phyloP scores from a whole-genome alignment of 2,797 vertebrate genomes.

The Lindbergichthys nudifrons region DNA sequence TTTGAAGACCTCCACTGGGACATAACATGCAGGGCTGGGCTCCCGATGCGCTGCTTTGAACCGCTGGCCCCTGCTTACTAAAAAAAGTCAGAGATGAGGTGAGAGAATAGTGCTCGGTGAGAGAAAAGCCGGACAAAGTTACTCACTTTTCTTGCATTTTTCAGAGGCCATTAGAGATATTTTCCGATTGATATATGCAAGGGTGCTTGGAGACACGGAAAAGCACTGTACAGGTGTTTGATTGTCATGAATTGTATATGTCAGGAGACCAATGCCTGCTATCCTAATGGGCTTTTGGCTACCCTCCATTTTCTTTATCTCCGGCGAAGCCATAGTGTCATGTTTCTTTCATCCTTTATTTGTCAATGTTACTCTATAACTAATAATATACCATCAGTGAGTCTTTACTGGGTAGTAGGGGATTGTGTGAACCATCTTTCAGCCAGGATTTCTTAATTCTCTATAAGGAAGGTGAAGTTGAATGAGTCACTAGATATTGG shows the following conservation, averaged over 20 bases:
- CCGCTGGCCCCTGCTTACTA: slow-evolving; percentile 32
- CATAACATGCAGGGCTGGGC: slow-evolving; percentile 48
- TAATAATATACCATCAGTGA: slow-evolving; percentile 26
- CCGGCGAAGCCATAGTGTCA: not conserved
- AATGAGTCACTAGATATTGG: slow-evolving; percentile 53
- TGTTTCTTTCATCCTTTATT: slow-evolving; percentile 26
- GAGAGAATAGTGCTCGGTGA: slow-evolving; percentile 38
- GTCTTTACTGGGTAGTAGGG: slow-evolving; percentile 14
- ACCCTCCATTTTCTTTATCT: slow-evolving; percentile 16
- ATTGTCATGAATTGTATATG: slow-evolving; percentile 70
- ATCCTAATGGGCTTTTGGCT: slow-evolving; percentile 13
- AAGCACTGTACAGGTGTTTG: slow-evolving; percentile 73
- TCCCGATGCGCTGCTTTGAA: slow-evolving; percentile 46
- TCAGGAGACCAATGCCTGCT: slow-evolving; percentile 30
- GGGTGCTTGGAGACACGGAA: slow-evolving; percentile 55
- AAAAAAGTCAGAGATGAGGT: slow-evolving; percentile 54
- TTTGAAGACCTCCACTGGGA: slow-evolving; percentile 71
- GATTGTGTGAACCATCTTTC: slow-evolving; percentile 33
- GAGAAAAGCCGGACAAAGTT: slow-evolving; percentile 53
- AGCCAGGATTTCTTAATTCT: slow-evolving; percentile 39
- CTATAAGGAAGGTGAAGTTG: slow-evolving; percentile 31
- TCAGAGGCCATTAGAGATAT: slow-evolving; percentile 63
- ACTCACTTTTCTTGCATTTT: slow-evolving; percentile 68
- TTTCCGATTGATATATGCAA: slow-evolving; percentile 52
- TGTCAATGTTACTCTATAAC: slow-evolving; percentile 11